Evolutionary conservation across 1,140 invertebrate species (phyloP).

Genomic region (Watersipora subatra): DNA sequence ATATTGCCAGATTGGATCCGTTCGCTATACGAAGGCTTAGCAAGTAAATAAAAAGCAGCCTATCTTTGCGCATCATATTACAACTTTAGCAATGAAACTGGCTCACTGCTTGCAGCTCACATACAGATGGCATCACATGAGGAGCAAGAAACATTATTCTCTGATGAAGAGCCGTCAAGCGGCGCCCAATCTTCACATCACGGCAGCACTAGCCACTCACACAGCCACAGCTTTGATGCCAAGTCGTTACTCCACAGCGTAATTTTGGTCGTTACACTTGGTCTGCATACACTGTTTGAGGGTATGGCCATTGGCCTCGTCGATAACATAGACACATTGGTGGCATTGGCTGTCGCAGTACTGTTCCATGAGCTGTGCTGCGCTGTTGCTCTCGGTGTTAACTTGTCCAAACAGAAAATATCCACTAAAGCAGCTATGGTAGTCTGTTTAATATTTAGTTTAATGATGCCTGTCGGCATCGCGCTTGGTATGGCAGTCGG

Average conservation of each 20-base stretch:
- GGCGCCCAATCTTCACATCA: background rate
- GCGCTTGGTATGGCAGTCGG: background rate
- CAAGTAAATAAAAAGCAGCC: no score
- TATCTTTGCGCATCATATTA: no score
- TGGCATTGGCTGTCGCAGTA: slow-evolving; percentile 6
- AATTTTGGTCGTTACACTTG: slow-evolving; percentile 8
- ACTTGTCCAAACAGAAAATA: background rate
- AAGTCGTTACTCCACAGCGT: slow-evolving; percentile 5
- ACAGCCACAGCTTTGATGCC: background rate
- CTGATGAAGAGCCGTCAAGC: background rate
- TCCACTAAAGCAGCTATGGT: background rate
- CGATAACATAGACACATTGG: background rate
- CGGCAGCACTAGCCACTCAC: background rate
- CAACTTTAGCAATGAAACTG: no score
- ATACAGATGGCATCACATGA: no score
- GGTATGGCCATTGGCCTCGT: slow-evolving; percentile 9
- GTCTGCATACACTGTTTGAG: slow-evolving; percentile 10
- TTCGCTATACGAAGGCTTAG: no score
- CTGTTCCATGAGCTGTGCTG: background rate
- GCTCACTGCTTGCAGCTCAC: no score
- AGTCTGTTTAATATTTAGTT: background rate
- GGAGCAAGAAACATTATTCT: background rate
- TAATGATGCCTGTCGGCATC: background rate
- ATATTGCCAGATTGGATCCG: no score
- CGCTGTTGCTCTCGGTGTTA: background rate